Base-by-base conservation (phyloP, 2,888 invertebrate genomes). In the Metellina segmentata region DNA sequence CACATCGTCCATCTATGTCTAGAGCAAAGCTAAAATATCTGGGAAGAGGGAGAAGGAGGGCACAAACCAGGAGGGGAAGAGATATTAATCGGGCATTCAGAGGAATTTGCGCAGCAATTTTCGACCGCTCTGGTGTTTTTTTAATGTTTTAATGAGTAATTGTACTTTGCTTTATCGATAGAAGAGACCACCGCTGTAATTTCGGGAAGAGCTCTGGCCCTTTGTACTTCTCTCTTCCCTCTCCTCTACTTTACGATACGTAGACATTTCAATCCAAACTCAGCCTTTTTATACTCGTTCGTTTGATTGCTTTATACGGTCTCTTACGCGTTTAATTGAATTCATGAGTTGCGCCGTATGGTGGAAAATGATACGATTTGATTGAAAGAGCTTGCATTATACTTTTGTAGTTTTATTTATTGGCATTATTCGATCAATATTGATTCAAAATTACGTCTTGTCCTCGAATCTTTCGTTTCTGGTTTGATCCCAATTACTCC, bases 71-170 rank as follows among this genome's bases (percentile, higher is more conserved):
- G 81, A 34, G 49, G 72, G 16, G 53, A 70, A 52, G 53, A 85
- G 90, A 90, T 90, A 90, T 90, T 90, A 90, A 90, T 90, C 86
- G 86, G 81, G 61, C 48, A 78, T 79, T 69, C 61, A 81, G 75
- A 90, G 86, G 90, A 90, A 90, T 90, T 83, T 85, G 83, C 72
- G 85, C 72, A 49, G 89, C 89, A 85, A 90, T 90, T 86, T 90
- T 90, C 90, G 86, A 83, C 78, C 85, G 86, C 52, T 86, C 86
- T 90, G 90, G 89, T 90, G 89, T 90, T 90, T 90, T 90, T 90
- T 90, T 90, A 90, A 90, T 90, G 89, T 85, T 90, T 90, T 90
- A 90, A 90, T 90, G 90, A 90, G 81, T 74, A 70, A 90, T 90
- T 86, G 81, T 51, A 71, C 77, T 77, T 86, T 51, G 86, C 77